Evolutionary conservation across 2,797 vertebrate species (phyloP).

Genomic region (Spondyliosoma cantharus): DNA sequence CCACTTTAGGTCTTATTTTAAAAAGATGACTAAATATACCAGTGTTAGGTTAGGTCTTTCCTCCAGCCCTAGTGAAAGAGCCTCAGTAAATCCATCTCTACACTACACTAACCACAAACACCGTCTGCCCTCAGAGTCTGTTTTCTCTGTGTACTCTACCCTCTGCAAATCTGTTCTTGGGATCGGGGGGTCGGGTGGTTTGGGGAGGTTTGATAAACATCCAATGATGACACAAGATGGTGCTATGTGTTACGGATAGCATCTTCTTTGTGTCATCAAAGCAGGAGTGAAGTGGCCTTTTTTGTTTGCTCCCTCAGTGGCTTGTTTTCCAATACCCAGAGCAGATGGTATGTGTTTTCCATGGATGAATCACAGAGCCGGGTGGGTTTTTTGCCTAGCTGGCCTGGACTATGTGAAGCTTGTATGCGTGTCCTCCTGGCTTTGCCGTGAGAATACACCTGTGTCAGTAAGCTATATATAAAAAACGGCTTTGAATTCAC

Average conservation of each 20-base stretch:
- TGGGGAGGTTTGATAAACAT: conserved; percentile 57
- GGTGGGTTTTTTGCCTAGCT: conserved; percentile 61
- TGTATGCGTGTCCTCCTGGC: conserved; percentile 36
- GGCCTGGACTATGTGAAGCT: conserved; percentile 43
- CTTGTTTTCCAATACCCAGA: conserved; percentile 76
- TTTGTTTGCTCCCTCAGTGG: conserved; percentile 72
- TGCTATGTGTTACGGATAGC: conserved; percentile 59
- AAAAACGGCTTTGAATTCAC: conserved; percentile 41
- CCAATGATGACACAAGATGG: conserved; percentile 69
- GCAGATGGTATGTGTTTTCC: conserved; percentile 80
- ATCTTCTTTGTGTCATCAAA: conserved; percentile 68
- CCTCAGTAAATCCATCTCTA: conserved; percentile 37
- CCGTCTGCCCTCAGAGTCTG: conserved; percentile 43
- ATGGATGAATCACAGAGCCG: conserved; percentile 72
- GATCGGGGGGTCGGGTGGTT: neutral
- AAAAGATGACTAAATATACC: conserved; percentile 61
- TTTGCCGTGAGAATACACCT: conserved; percentile 49
- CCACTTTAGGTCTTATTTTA: conserved; percentile 47
- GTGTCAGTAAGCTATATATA: conserved; percentile 29
- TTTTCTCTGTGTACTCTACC: conserved; percentile 44
- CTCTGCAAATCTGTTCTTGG: conserved; percentile 54
- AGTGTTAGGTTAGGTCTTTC: conserved; percentile 23
- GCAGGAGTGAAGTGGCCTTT: conserved; percentile 72
- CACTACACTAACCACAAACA: conserved; percentile 46
- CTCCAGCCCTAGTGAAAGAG: conserved; percentile 16